Conservation (phyloP, 2,113 vertebrate genomes). For the Empidonax alnorum region DNA sequence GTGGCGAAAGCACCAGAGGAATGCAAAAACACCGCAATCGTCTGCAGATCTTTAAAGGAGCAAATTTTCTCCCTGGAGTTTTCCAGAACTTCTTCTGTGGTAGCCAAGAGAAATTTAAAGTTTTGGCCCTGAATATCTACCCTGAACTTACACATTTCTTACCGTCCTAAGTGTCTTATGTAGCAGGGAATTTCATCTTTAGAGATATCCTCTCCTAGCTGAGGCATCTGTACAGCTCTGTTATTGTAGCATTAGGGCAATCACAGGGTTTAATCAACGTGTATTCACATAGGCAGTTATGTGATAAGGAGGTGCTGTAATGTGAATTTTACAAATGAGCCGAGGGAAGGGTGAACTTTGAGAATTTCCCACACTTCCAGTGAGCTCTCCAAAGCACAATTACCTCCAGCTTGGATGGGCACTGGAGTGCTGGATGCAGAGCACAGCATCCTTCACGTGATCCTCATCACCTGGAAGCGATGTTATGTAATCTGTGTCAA, state of each 20-base stretch:
- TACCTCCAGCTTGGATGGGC: background rate
- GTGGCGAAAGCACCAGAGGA: background rate
- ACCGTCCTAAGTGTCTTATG: background rate
- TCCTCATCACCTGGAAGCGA: background rate
- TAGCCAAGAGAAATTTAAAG: background rate
- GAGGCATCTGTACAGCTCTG: background rate
- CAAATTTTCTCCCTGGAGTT: background rate
- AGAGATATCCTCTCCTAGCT: background rate
- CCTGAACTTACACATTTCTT: rapidly evolving
- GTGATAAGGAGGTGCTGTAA: background rate
- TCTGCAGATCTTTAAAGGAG: background rate
- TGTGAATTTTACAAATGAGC: background rate
- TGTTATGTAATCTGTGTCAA: background rate
- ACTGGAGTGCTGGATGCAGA: background rate
- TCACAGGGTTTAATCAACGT: background rate
- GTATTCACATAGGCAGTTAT: background rate
- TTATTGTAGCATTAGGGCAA: background rate
- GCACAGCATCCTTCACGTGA: background rate
- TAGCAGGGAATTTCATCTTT: background rate
- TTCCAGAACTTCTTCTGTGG: background rate
- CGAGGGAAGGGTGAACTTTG: background rate
- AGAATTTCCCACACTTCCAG: background rate
- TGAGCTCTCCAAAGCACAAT: background rate
- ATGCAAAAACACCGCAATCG: background rate
- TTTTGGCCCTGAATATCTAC: background rate